Evolutionary conservation across 64 coral and sea anemone genomes (phyloP).

Genomic region (Acropora yongei): DNA sequence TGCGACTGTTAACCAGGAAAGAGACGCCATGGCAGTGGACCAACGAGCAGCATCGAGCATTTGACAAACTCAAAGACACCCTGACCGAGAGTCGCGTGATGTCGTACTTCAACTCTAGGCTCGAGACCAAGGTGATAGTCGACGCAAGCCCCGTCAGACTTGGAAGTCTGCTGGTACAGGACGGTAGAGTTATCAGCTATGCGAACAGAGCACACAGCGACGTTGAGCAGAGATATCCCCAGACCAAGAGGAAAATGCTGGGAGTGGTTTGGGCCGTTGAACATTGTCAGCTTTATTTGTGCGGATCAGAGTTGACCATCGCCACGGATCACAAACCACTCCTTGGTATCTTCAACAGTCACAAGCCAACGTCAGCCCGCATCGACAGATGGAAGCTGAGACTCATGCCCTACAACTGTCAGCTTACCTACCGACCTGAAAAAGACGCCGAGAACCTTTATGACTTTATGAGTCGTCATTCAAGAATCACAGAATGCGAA

Average conservation of each 20-base stretch:
- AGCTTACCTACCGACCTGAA: conserved; percentile 31
- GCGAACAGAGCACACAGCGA: conserved; percentile 73
- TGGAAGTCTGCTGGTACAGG: background rate
- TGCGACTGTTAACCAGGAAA: conserved; percentile 32
- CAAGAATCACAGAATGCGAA: background rate
- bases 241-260: conserved; percentile 73
- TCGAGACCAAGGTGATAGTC: too few species aligned
- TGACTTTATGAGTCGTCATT: conserved; percentile 49
- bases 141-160: too few species aligned
- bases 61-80: conserved; percentile 49
- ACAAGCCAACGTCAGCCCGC: conserved; percentile 26
- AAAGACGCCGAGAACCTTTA: conserved; percentile 45
- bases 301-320: conserved; percentile 62
- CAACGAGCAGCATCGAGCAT: conserved; percentile 51
- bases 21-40: conserved; percentile 49
- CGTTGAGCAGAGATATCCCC: conserved; percentile 68
- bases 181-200: conserved; percentile 72
- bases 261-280: conserved; percentile 51
- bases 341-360: conserved; percentile 69
- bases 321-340: conserved; percentile 70
- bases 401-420: conserved; percentile 56
- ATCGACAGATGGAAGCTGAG: conserved; percentile 53
- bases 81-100: conserved; percentile 55
- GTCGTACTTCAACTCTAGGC: too few species aligned
- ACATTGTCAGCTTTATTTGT: background rate